Base-by-base conservation (phyloP, 2,113 vertebrate species). In the Perca schrenkii region DNA sequence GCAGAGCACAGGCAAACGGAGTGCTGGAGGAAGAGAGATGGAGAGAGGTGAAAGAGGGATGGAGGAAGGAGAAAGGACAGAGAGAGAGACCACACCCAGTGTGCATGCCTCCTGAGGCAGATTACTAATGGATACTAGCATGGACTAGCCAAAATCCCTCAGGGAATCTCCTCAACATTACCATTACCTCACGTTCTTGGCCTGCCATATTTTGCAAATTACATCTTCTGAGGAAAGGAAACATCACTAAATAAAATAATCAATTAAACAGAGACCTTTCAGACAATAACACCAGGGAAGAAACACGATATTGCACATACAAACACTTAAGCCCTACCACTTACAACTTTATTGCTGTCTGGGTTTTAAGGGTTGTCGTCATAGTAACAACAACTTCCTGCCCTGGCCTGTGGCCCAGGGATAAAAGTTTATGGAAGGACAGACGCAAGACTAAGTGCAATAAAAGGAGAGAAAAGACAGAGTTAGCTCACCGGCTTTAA, bases 321-420 rank as follows among this genome's bases (percentile, higher is more conserved):
- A 54, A 31, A 70, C 21, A 34, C 57, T 6, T 13, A 36, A 15
- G 69, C 60, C 61, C 67, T 54, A 31, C 34, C 43, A 36, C 57
- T 75, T 73, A 82, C 57, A 66, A 80, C 76, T 91, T 90, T 86
- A 85, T 71, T 77, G 67, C 81, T 6, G 57, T 74, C 76, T 74
- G 72, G 31, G 54, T 68, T 90, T 80, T 70, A 80, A 19, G 31
- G 69, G 67, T 70, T 60, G 64, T 69, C n/a, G 80, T 80, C 81
- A 86, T 78, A 52, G 89, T 54, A 85, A 93, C 82, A 7, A 73
- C 61, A 56, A 86, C 77, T 83, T 85, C 78, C 80, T 68, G 84
- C 61, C 58, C 56, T 70, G 80, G 78, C 31, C 22, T 75, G 81
- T 17, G 61, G 66, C 66, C 57, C 43, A 81, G 54, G 75, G 76